Evolutionary conservation across 2,797 vertebrate species (phyloP).

Genomic region (Platyrinchus mystaceus): DNA sequence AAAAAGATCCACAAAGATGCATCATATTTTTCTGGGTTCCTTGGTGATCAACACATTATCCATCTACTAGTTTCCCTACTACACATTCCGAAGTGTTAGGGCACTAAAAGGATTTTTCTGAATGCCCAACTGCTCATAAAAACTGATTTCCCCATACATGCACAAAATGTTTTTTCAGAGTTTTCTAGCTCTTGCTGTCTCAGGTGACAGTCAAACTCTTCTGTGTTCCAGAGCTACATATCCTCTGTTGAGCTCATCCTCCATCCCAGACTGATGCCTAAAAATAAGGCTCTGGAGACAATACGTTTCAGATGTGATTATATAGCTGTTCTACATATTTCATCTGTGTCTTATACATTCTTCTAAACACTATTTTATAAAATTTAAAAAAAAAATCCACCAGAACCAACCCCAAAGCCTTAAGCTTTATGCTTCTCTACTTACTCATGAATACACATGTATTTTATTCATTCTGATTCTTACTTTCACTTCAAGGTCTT

Average conservation of each 20-base stretch:
- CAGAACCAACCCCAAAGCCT: background rate
- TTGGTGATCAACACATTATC: background rate
- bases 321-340: background rate
- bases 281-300: background rate
- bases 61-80: background rate
- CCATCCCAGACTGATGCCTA: background rate
- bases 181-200: background rate
- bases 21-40: background rate
- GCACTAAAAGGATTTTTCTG: background rate
- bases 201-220: background rate
- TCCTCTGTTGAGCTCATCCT: background rate
- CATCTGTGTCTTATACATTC: background rate
- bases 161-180: background rate
- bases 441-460: background rate
- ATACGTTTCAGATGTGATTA: background rate
- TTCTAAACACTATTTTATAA: background rate
- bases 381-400: background rate
- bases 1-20: background rate
- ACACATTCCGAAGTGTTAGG: background rate
- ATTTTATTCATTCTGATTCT: background rate
- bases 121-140: background rate
- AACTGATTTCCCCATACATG: background rate
- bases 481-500: background rate
- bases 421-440: background rate
- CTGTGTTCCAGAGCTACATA: background rate